A percentile compares a stretch with the other conserved stretches of the same genome.
phyloP scores from a whole-genome alignment of 2,113 vertebrate species.

The Macquaria australasica region DNA sequence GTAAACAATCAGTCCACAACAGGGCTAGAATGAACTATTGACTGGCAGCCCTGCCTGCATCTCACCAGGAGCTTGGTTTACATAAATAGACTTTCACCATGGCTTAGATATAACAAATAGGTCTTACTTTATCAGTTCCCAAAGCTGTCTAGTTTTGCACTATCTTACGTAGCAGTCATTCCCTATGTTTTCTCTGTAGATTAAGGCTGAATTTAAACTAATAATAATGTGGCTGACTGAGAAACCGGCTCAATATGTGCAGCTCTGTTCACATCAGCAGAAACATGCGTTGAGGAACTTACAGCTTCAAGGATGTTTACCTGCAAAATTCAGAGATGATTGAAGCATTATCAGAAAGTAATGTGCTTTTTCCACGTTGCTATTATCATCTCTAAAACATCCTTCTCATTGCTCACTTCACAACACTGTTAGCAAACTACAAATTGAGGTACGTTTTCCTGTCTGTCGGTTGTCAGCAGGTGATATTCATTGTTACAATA shows the following conservation, averaged over 20 bases:
- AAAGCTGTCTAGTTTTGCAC: neutral
- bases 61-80: neutral
- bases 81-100: neutral
- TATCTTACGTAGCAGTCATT: neutral
- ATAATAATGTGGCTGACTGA: neutral
- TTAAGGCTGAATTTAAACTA: neutral
- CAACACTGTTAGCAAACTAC: neutral
- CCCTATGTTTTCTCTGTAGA: neutral
- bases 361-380: neutral
- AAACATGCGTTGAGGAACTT: neutral
- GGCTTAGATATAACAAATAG: constrained; percentile 9
- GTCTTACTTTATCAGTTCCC: neutral
- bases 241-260: neutral
- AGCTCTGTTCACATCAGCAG: neutral
- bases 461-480: neutral
- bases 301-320: neutral
- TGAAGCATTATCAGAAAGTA: neutral
- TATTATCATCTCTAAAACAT: neutral
- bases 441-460: neutral
- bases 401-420: neutral
- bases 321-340: neutral
- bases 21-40: neutral
- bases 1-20: neutral
- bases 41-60: constrained; percentile 1
- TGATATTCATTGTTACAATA: neutral